phyloP scores from a whole-genome alignment of 2,113 vertebrate species.

The Chauna torquata region DNA sequence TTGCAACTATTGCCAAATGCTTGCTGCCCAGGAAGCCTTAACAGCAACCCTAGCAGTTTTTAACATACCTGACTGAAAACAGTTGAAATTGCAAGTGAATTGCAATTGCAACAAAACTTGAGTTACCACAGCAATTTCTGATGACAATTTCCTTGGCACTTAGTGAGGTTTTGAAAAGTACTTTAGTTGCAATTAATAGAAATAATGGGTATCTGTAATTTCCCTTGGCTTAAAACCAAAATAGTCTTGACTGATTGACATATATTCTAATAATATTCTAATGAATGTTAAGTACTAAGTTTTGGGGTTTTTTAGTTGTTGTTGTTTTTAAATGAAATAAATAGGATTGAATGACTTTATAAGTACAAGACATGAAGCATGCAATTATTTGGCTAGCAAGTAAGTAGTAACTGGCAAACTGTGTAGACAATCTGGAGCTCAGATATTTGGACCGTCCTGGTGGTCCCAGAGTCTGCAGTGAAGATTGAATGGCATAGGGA shows the following conservation, averaged over 20 bases:
- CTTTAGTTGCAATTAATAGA: neutral
- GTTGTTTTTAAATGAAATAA: neutral
- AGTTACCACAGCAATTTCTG: neutral
- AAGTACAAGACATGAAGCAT: conserved; percentile 1
- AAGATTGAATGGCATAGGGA: neutral
- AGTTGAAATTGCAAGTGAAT: conserved; percentile 3
- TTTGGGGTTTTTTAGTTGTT: neutral
- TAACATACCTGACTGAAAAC: neutral
- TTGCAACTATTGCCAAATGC: neutral
- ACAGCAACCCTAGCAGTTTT: neutral
- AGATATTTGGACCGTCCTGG: conserved; percentile 11
- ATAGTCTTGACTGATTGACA: neutral
- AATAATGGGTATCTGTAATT: neutral
- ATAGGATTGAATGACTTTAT: neutral
- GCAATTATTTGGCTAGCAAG: neutral
- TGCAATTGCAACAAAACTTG: neutral
- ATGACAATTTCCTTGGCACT: neutral
- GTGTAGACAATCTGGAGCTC: conserved; percentile 14
- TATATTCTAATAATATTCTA: neutral
- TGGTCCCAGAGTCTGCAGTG: neutral
- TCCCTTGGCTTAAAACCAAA: neutral
- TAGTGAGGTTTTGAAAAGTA: neutral
- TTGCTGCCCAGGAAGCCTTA: neutral
- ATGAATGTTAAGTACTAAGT: neutral
- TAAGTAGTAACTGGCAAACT: conserved; percentile 30